These are phyloP conservation scores for Bubo bubo DNA, from an alignment of 2,113 vertebrate species.

Conservation along the genomic window DNA sequence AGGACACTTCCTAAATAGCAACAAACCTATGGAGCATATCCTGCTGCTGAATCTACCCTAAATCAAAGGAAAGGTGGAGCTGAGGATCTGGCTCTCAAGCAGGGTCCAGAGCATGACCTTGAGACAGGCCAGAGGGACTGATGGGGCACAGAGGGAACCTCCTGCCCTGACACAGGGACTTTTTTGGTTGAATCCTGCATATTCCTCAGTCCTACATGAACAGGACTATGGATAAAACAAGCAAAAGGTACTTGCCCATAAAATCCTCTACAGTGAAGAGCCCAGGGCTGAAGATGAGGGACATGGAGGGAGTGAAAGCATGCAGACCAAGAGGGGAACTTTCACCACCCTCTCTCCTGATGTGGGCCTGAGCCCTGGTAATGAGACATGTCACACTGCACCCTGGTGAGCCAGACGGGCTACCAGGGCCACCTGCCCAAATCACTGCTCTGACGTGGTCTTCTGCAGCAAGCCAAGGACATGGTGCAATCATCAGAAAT, in stretches of 20 bases:
- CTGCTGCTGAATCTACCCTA: background rate
- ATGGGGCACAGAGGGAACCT: accelerated
- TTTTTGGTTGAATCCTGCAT: background rate
- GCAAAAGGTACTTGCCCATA: background rate
- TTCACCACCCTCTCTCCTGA: background rate
- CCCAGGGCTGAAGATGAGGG: background rate
- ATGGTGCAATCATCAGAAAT: background rate
- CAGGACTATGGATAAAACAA: background rate
- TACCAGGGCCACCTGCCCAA: background rate
- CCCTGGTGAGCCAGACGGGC: background rate
- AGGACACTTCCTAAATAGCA: background rate
- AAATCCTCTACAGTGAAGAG: background rate
- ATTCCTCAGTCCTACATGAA: background rate
- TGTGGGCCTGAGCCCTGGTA: background rate
- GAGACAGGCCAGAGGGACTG: background rate
- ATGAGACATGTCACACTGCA: background rate
- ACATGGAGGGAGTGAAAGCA: background rate
- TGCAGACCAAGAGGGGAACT: background rate
- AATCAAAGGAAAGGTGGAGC: background rate
- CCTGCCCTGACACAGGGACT: background rate
- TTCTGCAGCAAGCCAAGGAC: background rate
- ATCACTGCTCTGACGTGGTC: background rate
- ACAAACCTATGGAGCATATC: background rate
- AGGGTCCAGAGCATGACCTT: background rate
- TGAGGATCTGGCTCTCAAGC: background rate